Percentiles rank a stretch among this genome's conserved stretches.
phyloP scores from a whole-genome alignment of 1,140 invertebrate species.

The Drosophila kikkawai region DNA sequence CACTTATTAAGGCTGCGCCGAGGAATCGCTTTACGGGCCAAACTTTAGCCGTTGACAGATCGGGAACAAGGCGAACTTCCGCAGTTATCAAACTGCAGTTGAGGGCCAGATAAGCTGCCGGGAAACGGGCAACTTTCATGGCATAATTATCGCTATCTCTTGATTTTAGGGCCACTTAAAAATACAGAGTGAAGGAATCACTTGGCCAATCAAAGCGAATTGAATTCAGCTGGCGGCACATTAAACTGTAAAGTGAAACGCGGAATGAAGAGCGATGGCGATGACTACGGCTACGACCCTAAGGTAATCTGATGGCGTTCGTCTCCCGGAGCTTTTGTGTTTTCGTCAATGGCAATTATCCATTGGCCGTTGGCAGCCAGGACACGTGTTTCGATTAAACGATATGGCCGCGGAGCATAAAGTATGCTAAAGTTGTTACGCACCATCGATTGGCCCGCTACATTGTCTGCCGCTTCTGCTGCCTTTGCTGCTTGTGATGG shows the following conservation, averaged over 20 bases:
- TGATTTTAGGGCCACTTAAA: conserved; percentile 40
- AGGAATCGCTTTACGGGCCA: conserved; percentile 8
- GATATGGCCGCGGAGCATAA: conserved; percentile 49
- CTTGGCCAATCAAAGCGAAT: conserved; percentile 45
- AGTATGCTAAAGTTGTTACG: conserved; percentile 62
- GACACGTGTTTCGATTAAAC: conserved; percentile 59
- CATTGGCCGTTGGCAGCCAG: conserved; percentile 34
- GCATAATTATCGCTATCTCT: conserved; percentile 44
- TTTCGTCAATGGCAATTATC: conserved; percentile 41
- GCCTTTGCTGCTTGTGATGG: conserved; percentile 9
- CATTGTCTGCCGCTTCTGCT: conserved; percentile 27
- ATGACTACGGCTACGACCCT: conserved; percentile 5
- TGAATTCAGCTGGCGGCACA: conserved; percentile 39
- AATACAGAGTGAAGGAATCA: conserved; percentile 27
- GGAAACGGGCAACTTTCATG: conserved; percentile 17
- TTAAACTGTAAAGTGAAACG: conserved; percentile 24
- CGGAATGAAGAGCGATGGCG: conserved; percentile 37
- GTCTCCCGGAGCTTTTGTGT: conserved; percentile 24
- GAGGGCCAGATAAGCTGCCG: conserved; percentile 19
- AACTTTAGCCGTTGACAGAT: conserved; percentile 31
- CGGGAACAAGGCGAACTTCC: background rate
- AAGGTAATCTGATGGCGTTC: conserved; percentile 27
- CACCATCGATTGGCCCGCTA: conserved; percentile 35
- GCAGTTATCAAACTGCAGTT: conserved; percentile 8
- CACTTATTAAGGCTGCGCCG: conserved; percentile 10